phyloP scores from a whole-genome alignment of 2,797 vertebrate species.

The Trachops cirrhosus region DNA sequence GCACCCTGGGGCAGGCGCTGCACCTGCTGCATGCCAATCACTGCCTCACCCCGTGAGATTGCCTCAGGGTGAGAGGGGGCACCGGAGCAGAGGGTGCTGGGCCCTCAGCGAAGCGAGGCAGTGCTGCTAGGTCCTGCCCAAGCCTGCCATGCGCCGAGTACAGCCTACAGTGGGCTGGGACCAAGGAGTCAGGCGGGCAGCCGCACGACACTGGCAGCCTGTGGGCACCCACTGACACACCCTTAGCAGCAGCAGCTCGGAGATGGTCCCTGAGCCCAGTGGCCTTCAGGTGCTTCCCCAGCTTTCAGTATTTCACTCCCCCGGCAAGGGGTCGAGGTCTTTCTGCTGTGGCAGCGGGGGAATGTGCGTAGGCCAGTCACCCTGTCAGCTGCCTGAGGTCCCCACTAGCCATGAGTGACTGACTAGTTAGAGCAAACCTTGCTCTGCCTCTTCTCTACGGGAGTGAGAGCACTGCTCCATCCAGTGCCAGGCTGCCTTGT shows the following conservation, averaged over 20 bases:
- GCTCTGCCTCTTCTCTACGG: not conserved
- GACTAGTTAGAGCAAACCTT: not conserved
- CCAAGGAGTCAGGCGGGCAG: constrained; percentile 70
- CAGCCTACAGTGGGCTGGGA: constrained; percentile 77
- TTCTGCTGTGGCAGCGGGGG: not conserved
- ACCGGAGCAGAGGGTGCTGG: not conserved
- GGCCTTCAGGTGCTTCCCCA: not conserved
- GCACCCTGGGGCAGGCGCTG: constrained; percentile 87
- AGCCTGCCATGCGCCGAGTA: not conserved
- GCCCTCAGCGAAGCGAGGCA: accelerated
- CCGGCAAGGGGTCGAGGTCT: not conserved
- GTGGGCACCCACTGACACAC: constrained; percentile 71
- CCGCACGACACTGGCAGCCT: constrained; percentile 65
- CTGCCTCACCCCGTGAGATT: accelerated
- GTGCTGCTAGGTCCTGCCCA: accelerated
- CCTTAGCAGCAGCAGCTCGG: constrained; percentile 74
- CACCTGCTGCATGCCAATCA: not conserved
- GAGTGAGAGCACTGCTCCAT: not conserved
- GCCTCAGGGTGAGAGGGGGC: constrained; percentile 48
- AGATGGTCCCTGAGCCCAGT: constrained; percentile 52
- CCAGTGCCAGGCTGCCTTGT: not conserved
- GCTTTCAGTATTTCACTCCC: not conserved
- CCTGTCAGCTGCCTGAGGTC: not conserved
- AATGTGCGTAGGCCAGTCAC: not conserved
- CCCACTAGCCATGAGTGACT: not conserved